Conservation (phyloP, 2,113 vertebrate genomes). For the Anguilla rostrata region DNA sequence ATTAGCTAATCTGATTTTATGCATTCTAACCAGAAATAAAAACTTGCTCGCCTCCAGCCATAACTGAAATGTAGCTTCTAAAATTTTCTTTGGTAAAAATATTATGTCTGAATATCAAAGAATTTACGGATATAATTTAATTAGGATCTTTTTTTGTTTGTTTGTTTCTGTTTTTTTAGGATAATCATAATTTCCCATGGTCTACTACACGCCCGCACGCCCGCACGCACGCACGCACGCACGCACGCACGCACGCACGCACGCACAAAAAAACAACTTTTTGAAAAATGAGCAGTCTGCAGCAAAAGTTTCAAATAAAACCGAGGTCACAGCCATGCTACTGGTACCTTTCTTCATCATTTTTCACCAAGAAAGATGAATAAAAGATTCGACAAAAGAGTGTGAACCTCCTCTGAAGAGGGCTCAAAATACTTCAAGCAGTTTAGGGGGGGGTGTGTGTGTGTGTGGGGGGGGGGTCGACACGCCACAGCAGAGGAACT, state of each 20-base stretch:
- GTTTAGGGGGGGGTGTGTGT: background rate
- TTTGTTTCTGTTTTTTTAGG: background rate
- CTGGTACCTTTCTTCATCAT: too few species aligned
- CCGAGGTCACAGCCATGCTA: background rate
- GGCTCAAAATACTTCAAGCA: constrained; percentile 1
- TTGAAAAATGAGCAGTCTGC: too few species aligned
- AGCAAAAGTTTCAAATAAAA: background rate
- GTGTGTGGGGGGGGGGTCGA: too few species aligned
- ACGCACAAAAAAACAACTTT: too few species aligned
- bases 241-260: background rate
- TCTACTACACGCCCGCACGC: background rate
- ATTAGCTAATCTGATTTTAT: background rate
- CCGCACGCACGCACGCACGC: too few species aligned
- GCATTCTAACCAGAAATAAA: background rate
- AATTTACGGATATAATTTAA: background rate
- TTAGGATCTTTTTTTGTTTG: too few species aligned
- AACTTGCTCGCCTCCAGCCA: background rate
- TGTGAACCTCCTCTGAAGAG: constrained; percentile 3
- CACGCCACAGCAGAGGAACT: background rate
- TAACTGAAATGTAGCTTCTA: background rate
- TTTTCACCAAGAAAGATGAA: background rate
- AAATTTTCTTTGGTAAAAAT: background rate
- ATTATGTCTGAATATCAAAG: background rate
- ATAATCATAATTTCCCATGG: background rate
- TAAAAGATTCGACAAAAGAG: constrained; percentile 9